Evolutionary conservation across 2,113 vertebrate genomes (phyloP).

Genomic region (Eulemur rufifrons): DNA sequence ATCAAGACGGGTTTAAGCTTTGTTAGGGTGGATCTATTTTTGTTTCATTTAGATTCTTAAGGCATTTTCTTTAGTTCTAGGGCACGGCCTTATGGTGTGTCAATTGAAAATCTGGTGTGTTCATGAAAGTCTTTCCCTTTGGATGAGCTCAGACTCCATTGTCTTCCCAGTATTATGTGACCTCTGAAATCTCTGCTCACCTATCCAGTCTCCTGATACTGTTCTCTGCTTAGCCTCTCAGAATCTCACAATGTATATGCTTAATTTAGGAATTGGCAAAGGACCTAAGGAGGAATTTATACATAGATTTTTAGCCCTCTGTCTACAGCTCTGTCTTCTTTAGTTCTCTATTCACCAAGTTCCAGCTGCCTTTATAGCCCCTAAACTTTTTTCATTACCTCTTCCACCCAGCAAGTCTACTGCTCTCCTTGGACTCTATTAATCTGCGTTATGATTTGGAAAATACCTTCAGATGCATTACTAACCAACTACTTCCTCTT

Average conservation of each 20-base stretch:
- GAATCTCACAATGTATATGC: background rate
- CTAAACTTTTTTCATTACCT: background rate
- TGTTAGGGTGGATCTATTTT: background rate
- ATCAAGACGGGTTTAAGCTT: background rate
- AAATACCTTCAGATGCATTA: background rate
- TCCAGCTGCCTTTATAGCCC: background rate
- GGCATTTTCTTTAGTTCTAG: background rate
- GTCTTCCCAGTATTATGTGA: background rate
- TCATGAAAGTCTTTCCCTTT: background rate
- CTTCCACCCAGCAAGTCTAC: background rate
- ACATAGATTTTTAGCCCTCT: background rate
- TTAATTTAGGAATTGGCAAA: background rate
- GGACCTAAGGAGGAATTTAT: background rate
- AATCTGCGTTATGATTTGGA: background rate
- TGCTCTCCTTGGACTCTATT: background rate
- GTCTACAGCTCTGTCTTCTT: background rate
- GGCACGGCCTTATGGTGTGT: background rate
- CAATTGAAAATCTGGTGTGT: background rate
- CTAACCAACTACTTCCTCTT: background rate
- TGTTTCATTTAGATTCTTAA: background rate
- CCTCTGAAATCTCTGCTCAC: background rate
- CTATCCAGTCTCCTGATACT: background rate
- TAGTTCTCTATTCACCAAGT: background rate
- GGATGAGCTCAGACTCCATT: background rate
- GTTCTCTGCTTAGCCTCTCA: background rate